These are phyloP conservation scores for Eupleurogrammus muticus DNA, from an alignment of 2,797 vertebrate species.

Conservation along the genomic window DNA sequence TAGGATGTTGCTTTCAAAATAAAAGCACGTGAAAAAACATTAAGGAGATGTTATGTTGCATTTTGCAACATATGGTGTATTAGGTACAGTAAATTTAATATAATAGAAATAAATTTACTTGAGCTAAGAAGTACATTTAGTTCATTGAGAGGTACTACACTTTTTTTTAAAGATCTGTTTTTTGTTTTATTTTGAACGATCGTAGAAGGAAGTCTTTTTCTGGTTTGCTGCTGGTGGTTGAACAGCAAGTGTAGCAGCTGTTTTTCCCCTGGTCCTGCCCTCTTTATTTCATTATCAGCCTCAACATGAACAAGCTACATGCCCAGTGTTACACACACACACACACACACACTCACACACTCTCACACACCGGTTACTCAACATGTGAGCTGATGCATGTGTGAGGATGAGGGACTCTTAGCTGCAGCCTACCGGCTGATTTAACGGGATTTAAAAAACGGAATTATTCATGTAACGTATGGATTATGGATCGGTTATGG, in stretches of 20 bases:
- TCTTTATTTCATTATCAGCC: not conserved
- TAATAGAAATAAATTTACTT: not conserved
- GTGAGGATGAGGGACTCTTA: conserved; percentile 18
- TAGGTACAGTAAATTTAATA: not conserved
- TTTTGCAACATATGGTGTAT: not conserved
- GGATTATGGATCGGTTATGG: conserved; percentile 71
- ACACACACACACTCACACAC: conserved; percentile 9
- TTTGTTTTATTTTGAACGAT: conserved; percentile 38
- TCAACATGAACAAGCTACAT: not conserved
- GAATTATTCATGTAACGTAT: conserved; percentile 50
- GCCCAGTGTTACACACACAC: not conserved
- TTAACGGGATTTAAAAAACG: not conserved
- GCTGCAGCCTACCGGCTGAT: not conserved
- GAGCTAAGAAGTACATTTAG: too few relatives aligned
- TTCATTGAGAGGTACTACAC: too few relatives aligned
- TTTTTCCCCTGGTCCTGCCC: conserved; percentile 48
- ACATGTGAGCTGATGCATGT: conserved; percentile 51
- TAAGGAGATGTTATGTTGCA: not conserved
- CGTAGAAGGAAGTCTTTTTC: conserved; percentile 7
- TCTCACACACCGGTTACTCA: conserved; percentile 18
- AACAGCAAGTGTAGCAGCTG: conserved; percentile 30
- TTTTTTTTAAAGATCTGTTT: not conserved
- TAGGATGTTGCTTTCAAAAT: conserved; percentile 45
- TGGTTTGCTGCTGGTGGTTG: not conserved
- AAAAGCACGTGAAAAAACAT: conserved; percentile 19